phyloP scores from a whole-genome alignment of 23 tunicate species.

The Oikopleura dioica region DNA sequence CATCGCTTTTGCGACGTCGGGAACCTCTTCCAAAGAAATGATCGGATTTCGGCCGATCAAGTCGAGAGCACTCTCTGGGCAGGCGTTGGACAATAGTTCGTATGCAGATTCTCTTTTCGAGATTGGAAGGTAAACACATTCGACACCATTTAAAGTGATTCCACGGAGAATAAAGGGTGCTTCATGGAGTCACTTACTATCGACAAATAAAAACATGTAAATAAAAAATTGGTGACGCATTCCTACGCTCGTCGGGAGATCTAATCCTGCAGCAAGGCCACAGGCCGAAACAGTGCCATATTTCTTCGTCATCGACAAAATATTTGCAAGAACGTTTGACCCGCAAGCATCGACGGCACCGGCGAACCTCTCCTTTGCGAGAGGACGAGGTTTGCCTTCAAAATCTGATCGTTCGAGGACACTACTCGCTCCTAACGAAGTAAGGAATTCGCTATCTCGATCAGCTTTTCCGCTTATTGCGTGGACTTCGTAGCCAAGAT shows the following conservation, averaged over 20 bases:
- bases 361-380: neutral
- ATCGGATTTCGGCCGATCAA: neutral
- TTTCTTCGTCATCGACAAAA: neutral
- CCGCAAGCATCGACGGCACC: slow-evolving; percentile 6
- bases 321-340: neutral
- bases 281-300: slow-evolving; percentile 3
- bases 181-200: no score
- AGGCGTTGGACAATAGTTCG: neutral
- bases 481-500: neutral
- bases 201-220: no score
- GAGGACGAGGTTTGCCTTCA: neutral
- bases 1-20: no score
- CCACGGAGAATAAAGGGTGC: slow-evolving; percentile 7
- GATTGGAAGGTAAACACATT: neutral
- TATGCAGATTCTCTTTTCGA: neutral
- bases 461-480: neutral
- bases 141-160: neutral
- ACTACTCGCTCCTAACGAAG: neutral
- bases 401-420: neutral
- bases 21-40: no score
- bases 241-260: neutral
- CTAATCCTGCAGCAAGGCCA: neutral
- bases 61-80: neutral
- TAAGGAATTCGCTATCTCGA: neutral
- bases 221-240: no score